phyloP scores from a whole-genome alignment of 1,140 invertebrate genomes.

The Drosophila pachea region DNA sequence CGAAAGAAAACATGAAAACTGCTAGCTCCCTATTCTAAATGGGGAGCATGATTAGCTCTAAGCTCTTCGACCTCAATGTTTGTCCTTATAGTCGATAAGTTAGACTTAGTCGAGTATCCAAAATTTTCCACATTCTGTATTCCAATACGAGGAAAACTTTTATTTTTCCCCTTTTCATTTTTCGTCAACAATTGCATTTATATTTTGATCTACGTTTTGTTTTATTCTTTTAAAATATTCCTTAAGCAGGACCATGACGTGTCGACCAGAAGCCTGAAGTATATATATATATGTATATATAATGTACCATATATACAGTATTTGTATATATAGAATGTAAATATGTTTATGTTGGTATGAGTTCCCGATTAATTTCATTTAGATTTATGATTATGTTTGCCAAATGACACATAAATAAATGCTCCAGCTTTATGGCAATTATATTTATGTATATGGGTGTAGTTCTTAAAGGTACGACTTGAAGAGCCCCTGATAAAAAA shows the following conservation, averaged over 20 bases:
- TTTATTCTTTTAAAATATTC: background rate
- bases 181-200: slow-evolving; percentile 42
- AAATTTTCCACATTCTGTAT: slow-evolving; percentile 15
- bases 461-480: too few relatives aligned
- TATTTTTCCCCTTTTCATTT: slow-evolving; percentile 1
- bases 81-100: slow-evolving; percentile 32
- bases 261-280: too few relatives aligned
- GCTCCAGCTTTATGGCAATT: background rate
- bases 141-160: slow-evolving; percentile 6
- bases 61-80: slow-evolving; percentile 12
- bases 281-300: background rate
- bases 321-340: background rate
- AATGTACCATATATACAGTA: background rate
- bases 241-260: too few relatives aligned
- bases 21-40: slow-evolving; percentile 28
- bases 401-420: slow-evolving; percentile 20
- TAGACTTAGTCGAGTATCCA: slow-evolving; percentile 3
- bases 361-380: too few relatives aligned
- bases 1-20: slow-evolving; percentile 23
- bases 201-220: slow-evolving; percentile 16
- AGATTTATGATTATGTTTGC: background rate
- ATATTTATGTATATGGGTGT: background rate
- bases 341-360: too few relatives aligned
- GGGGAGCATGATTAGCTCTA: slow-evolving; percentile 12
- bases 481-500: background rate